These are phyloP conservation scores for Lamprotornis superbus DNA, from an alignment of 2,113 vertebrate species.

Conservation along the genomic window DNA sequence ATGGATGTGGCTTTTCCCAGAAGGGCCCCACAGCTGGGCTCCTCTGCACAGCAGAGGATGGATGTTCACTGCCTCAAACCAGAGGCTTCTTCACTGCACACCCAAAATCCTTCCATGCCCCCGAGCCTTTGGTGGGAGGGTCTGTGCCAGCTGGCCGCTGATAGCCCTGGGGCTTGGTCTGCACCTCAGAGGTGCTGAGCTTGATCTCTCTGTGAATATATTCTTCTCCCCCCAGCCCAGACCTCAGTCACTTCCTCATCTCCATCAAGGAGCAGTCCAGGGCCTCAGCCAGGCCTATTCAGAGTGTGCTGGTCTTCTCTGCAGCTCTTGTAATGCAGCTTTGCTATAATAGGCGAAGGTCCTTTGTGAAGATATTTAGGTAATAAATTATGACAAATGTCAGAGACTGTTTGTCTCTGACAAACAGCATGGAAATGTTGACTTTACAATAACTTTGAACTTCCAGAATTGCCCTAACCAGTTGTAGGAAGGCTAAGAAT, in stretches of 20 bases:
- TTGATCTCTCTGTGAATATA: background rate
- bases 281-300: background rate
- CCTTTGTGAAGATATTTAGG: background rate
- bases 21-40: no score
- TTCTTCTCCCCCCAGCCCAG: background rate
- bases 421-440: background rate
- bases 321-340: background rate
- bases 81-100: background rate
- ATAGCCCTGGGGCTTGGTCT: no score
- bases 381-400: no score
- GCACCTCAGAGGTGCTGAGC: rapidly evolving
- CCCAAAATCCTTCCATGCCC: background rate
- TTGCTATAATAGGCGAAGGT: background rate
- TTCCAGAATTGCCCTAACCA: background rate
- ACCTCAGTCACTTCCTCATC: no score
- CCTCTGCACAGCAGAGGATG: background rate
- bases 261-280: background rate
- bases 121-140: background rate
- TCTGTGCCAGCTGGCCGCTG: background rate
- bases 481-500: background rate
- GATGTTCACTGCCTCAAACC: rapidly evolving
- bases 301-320: background rate
- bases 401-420: background rate
- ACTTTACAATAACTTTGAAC: background rate
- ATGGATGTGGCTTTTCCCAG: background rate